A percentile compares a stretch with the other conserved stretches of the same genome.
These are phyloP conservation scores for Podargus strigoides DNA, from an alignment of 2,797 vertebrate species.

Conservation along the genomic window DNA sequence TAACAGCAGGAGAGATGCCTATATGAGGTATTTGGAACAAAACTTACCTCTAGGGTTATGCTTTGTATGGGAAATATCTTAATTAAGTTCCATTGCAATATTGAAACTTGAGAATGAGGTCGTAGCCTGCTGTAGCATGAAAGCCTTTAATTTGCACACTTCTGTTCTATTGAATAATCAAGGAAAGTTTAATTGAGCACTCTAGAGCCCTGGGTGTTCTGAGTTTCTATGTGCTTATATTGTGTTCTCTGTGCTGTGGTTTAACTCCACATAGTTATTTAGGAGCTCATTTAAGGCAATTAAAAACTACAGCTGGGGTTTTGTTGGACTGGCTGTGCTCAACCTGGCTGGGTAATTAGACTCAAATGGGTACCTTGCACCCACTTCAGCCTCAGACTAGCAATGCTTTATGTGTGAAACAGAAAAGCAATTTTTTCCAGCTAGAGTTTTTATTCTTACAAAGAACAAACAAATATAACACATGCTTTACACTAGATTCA, in stretches of 20 bases:
- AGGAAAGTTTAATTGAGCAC: slow-evolving; percentile 52
- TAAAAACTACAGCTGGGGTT: slow-evolving; percentile 51
- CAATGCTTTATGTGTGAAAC: background rate
- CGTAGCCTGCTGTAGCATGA: slow-evolving; percentile 48
- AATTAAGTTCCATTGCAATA: slow-evolving; percentile 61
- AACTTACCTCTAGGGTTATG: slow-evolving; percentile 40
- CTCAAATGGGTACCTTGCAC: slow-evolving; percentile 30
- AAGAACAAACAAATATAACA: background rate
- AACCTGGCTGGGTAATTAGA: slow-evolving; percentile 18
- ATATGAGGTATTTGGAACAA: slow-evolving; percentile 34
- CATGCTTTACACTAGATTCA: background rate
- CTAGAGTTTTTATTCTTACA: background rate
- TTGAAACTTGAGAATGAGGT: slow-evolving; percentile 55
- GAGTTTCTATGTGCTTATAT: background rate
- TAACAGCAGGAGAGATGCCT: slow-evolving; percentile 33
- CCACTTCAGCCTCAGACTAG: background rate
- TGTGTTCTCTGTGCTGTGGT: slow-evolving; percentile 10
- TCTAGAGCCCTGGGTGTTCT: slow-evolving; percentile 26
- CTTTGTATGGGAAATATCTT: slow-evolving; percentile 41
- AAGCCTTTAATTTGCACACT: slow-evolving; percentile 62
- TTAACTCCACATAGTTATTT: slow-evolving; percentile 41
- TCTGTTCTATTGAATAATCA: slow-evolving; percentile 62
- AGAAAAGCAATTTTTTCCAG: background rate
- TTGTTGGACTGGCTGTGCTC: slow-evolving; percentile 21
- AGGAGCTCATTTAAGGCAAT: slow-evolving; percentile 47